Percentiles rank a stretch among this genome's conserved stretches.
These are phyloP conservation scores for Lipotes vexillifer DNA, from an alignment of 2,113 vertebrate genomes.

Conservation along the genomic window DNA sequence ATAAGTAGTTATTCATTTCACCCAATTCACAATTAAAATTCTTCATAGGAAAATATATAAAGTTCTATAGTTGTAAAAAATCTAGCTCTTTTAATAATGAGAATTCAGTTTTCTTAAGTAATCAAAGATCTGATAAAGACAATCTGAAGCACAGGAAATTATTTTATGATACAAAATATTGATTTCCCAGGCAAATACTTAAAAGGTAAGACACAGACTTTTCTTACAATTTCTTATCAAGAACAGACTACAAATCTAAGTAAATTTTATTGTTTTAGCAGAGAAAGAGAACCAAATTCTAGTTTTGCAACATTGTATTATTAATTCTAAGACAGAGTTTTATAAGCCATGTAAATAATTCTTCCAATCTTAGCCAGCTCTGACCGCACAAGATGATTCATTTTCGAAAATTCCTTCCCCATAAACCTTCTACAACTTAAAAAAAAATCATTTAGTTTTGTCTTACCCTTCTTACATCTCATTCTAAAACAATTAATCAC, in stretches of 20 bases:
- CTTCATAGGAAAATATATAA: neutral
- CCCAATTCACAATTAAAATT: neutral
- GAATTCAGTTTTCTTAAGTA: neutral
- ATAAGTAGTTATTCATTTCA: neutral
- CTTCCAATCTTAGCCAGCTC: neutral
- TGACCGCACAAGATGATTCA: neutral
- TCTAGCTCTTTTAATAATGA: neutral
- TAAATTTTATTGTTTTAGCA: neutral
- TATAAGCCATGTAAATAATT: neutral
- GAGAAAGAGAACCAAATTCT: neutral
- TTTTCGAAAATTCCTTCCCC: neutral
- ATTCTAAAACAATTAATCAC: neutral
- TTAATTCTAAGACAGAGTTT: neutral
- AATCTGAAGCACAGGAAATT: neutral
- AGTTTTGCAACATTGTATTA: neutral
- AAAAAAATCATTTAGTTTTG: neutral
- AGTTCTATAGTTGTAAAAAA: neutral
- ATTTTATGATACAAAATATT: neutral
- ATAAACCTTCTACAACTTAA: neutral
- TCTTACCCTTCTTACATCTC: neutral
- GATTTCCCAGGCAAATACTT: neutral
- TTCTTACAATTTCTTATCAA: neutral
- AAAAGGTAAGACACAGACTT: neutral
- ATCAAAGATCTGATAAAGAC: neutral
- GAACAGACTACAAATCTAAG: neutral